A percentile compares a stretch with the other conserved stretches of the same genome.
These are phyloP conservation scores for Catostomus latipinnis DNA, from an alignment of 2,797 vertebrate genomes.

Conservation along the genomic window DNA sequence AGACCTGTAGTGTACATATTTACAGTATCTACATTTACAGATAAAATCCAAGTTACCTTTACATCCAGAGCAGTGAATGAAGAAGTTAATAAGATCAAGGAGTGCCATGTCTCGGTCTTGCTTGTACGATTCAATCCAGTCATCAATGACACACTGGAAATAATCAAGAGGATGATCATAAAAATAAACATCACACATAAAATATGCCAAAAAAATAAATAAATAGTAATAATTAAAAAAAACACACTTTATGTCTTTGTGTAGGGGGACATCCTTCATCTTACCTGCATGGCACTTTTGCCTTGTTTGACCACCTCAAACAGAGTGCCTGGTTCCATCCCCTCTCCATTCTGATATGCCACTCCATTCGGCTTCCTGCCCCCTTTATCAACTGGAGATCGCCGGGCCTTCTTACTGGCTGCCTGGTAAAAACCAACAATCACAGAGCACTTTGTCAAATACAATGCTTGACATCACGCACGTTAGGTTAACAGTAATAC, in stretches of 20 bases:
- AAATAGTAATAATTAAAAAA: not conserved
- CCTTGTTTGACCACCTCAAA: slow-evolving; percentile 98
- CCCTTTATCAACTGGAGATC: slow-evolving; percentile 88
- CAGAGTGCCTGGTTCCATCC: slow-evolving; percentile 89
- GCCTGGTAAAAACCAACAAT: slow-evolving; percentile 71
- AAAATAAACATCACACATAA: not conserved
- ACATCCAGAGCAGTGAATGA: slow-evolving; percentile 99
- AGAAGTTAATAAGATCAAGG: slow-evolving; percentile 99
- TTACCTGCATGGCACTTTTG: slow-evolving; percentile 99
- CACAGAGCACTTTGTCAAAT: not conserved
- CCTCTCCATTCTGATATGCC: slow-evolving; percentile 93
- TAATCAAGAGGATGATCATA: not conserved
- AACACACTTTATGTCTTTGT: not conserved
- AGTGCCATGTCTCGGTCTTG: slow-evolving; percentile 98
- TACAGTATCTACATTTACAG: too few species aligned
- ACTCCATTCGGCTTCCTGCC: slow-evolving; percentile 94
- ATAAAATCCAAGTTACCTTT: slow-evolving; percentile 83
- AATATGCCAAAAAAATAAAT: not conserved
- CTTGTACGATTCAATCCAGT: slow-evolving; percentile 99
- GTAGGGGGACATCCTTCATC: too few species aligned
- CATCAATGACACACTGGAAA: slow-evolving; percentile 90
- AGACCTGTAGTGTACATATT: too few species aligned
- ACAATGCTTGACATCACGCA: not conserved
- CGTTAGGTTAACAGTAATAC: not conserved
- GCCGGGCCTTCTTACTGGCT: slow-evolving; percentile 94